Conservation (phyloP, 2,113 vertebrate genomes). For the Beaufortia kweichowensis region DNA sequence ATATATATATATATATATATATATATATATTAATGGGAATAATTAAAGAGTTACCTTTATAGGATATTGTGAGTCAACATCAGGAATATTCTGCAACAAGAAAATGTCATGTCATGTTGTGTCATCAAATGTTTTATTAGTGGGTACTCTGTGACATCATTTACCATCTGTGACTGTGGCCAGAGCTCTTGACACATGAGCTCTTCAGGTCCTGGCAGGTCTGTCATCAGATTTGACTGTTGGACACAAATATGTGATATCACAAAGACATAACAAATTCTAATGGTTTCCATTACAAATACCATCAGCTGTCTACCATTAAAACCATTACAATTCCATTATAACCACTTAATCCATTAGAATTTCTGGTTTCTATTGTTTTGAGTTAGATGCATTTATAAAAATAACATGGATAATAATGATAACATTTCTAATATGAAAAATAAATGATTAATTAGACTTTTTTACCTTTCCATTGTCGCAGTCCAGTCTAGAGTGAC, state of each 20-base stretch:
- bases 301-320: too few relatives aligned
- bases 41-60: constrained; percentile 49
- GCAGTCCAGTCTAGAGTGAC: constrained; percentile 18
- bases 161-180: constrained; percentile 18
- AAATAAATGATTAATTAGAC: background rate
- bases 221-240: constrained; percentile 43
- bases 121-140: background rate
- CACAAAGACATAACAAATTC: too few relatives aligned
- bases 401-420: too few relatives aligned
- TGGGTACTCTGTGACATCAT: background rate
- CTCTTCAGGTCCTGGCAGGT: constrained; percentile 40
- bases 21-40: too few relatives aligned
- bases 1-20: too few relatives aligned
- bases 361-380: too few relatives aligned
- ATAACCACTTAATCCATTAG: too few relatives aligned
- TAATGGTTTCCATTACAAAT: too few relatives aligned
- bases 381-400: too few relatives aligned
- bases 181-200: constrained; percentile 31
- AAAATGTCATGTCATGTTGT: background rate
- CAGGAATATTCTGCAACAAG: constrained; percentile 40
- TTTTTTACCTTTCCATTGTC: constrained; percentile 45
- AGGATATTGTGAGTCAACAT: constrained; percentile 37
- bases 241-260: background rate
- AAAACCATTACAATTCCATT: too few relatives aligned
- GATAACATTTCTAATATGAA: too few relatives aligned